These are phyloP conservation scores for Oreochromis niloticus DNA, from an alignment of 2,113 vertebrate genomes.

Conservation along the genomic window DNA sequence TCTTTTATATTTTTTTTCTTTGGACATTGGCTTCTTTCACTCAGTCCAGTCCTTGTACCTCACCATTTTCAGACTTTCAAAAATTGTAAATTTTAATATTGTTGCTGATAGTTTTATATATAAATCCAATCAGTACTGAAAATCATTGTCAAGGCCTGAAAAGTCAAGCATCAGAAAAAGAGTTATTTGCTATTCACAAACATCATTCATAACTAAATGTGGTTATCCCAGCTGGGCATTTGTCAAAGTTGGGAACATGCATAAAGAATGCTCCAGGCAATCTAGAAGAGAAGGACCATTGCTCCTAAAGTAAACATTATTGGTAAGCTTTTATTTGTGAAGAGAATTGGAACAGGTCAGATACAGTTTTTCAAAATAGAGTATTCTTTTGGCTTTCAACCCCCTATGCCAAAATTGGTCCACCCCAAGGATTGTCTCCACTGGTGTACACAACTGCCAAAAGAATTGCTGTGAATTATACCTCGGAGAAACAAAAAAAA, in stretches of 20 bases:
- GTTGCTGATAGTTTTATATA: not conserved
- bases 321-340: not conserved
- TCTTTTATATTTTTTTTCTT: not conserved
- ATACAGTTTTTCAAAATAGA: not conserved
- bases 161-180: not conserved
- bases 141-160: not conserved
- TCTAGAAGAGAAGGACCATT: not conserved
- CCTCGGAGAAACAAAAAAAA: not conserved
- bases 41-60: not conserved
- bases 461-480: not conserved
- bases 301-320: not conserved
- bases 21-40: not conserved
- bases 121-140: not conserved
- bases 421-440: not conserved
- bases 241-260: not conserved
- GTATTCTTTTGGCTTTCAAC: not conserved
- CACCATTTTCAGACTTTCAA: not conserved
- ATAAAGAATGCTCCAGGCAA: not conserved
- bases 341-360: not conserved
- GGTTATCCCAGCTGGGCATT: not conserved
- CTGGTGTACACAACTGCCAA: not conserved
- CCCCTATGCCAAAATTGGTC: not conserved
- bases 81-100: not conserved
- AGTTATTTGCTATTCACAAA: not conserved
- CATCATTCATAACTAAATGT: not conserved